Conservation (phyloP, 2,113 vertebrate genomes). For the Cyrtonyx montezumae region DNA sequence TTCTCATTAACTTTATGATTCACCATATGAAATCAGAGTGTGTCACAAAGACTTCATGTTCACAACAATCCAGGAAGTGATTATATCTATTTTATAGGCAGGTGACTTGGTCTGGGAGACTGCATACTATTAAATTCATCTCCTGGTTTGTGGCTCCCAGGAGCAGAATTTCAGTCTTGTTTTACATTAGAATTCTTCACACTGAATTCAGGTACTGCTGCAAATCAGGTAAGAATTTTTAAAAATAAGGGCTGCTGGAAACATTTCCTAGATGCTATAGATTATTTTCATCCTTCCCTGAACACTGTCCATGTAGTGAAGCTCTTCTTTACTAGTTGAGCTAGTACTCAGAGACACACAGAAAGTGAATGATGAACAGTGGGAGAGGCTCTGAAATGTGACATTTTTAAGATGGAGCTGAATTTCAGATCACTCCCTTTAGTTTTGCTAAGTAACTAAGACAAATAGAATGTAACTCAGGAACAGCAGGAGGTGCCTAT, state of each 20-base stretch:
- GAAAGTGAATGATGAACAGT: not conserved
- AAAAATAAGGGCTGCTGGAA: not conserved
- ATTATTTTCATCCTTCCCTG: not conserved
- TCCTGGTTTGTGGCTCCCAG: accelerated
- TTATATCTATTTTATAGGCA: not conserved
- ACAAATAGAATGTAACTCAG: not conserved
- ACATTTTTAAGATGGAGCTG: not conserved
- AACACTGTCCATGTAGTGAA: not conserved
- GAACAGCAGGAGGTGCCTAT: not conserved
- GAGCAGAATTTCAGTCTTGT: not conserved
- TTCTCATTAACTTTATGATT: not conserved
- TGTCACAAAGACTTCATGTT: not conserved
- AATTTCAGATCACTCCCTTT: not conserved
- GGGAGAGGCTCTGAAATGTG: not conserved
- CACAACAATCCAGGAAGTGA: not conserved
- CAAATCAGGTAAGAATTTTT: not conserved
- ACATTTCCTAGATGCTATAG: not conserved
- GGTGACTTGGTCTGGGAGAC: not conserved
- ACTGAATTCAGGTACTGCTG: not conserved
- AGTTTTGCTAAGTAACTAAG: not conserved
- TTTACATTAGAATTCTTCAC: not conserved
- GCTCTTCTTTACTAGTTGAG: not conserved
- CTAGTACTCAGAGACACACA: not conserved
- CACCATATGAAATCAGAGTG: not conserved
- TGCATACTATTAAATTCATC: not conserved